These are phyloP conservation scores for Trichosurus vulpecula DNA, from an alignment of 2,797 vertebrate genomes.

Conservation along the genomic window DNA sequence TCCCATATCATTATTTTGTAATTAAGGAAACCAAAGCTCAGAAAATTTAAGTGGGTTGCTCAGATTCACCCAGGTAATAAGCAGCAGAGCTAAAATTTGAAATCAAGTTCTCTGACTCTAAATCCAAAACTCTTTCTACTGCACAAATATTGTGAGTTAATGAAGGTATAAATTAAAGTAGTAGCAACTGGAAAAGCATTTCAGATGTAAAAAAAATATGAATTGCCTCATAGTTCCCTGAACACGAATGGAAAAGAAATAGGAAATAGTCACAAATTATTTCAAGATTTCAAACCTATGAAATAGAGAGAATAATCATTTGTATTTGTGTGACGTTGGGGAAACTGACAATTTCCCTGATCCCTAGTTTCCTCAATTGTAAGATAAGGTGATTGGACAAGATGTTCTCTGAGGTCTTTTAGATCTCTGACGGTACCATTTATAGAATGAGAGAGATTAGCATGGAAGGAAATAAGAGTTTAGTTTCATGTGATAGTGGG, in stretches of 20 bases:
- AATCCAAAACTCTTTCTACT: neutral
- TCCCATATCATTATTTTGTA: neutral
- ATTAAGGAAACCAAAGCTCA: neutral
- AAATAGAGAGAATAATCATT: neutral
- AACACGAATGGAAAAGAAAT: neutral
- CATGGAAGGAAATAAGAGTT: neutral
- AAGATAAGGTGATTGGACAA: neutral
- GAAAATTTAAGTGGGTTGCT: neutral
- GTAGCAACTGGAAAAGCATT: neutral
- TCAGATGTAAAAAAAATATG: neutral
- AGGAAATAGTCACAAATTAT: neutral
- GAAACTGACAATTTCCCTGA: neutral
- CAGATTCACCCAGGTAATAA: neutral
- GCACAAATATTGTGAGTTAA: neutral
- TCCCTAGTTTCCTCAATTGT: neutral
- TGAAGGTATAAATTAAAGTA: neutral
- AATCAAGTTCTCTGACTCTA: neutral
- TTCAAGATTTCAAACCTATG: neutral
- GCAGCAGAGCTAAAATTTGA: neutral
- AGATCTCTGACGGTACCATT: neutral
- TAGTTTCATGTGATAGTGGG: neutral
- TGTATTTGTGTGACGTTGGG: neutral
- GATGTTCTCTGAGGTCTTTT: neutral
- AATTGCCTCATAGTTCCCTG: neutral
- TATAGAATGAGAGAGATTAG: neutral